phyloP scores from a whole-genome alignment of 2,113 vertebrate genomes.

The Lagopus leucura region DNA sequence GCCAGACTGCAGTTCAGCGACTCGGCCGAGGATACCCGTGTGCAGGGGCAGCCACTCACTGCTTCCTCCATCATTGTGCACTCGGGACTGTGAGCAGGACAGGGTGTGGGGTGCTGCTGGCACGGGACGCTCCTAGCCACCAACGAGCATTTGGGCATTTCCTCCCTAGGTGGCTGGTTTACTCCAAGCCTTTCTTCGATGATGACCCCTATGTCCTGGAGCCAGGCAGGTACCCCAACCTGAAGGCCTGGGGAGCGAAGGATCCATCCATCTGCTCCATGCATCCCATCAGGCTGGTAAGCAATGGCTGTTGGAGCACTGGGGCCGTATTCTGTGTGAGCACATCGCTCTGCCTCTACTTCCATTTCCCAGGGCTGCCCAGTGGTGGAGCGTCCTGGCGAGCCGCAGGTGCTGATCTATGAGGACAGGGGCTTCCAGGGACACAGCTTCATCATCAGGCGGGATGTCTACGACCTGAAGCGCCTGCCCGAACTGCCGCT shows the following conservation, averaged over 20 bases:
- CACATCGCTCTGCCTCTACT: not conserved
- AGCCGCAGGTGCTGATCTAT: slow-evolving; percentile 88
- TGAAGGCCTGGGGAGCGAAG: slow-evolving; percentile 88
- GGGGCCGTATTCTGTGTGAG: not conserved
- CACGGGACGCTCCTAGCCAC: not conserved
- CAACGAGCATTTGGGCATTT: not conserved
- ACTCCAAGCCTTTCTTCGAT: slow-evolving; percentile 89
- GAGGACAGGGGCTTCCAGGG: slow-evolving; percentile 88
- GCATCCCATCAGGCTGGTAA: slow-evolving; percentile 91
- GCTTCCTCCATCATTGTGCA: slow-evolving; percentile 90
- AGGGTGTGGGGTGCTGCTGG: not conserved
- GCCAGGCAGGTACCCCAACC: slow-evolving; percentile 87
- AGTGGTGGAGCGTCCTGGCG: slow-evolving; percentile 83
- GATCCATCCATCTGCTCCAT: slow-evolving; percentile 86
- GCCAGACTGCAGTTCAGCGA: slow-evolving; percentile 82
- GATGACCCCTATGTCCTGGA: slow-evolving; percentile 88
- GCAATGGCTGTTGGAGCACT: not conserved
- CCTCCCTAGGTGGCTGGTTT: slow-evolving; percentile 89
- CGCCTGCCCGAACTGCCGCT: slow-evolving; percentile 72
- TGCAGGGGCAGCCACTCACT: slow-evolving; percentile 80
- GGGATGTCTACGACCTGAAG: slow-evolving; percentile 84
- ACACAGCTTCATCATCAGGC: slow-evolving; percentile 81
- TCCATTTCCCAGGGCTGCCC: slow-evolving; percentile 86
- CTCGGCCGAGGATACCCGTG: slow-evolving; percentile 84
- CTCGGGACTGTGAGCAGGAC: slow-evolving; percentile 88